Evolutionary conservation across 2,888 invertebrate species (phyloP).

Genomic region (Sarcophaga carnaria): DNA sequence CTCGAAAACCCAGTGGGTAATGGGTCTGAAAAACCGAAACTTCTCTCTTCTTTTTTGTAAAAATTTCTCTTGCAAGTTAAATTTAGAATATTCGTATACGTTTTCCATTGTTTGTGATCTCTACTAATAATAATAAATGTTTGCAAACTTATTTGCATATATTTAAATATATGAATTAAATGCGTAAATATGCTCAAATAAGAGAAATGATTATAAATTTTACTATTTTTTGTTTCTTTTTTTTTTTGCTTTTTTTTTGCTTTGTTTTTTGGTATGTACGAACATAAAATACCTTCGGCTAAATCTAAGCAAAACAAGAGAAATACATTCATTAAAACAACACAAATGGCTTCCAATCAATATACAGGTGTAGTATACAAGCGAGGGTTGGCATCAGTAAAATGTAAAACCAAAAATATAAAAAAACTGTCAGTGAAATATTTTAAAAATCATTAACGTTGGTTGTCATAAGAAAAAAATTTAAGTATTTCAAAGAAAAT

Average conservation of each 20-base stretch:
- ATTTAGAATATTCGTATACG: no score
- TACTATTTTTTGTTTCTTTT: no score
- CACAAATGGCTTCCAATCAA: slow-evolving; percentile 53
- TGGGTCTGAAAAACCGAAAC: no score
- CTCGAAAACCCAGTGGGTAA: no score
- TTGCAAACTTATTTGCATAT: slow-evolving; percentile 64
- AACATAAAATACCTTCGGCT: slow-evolving; percentile 46
- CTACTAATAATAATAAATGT: no score
- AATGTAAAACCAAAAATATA: neutral
- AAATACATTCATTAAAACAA: slow-evolving; percentile 66
- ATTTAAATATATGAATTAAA: slow-evolving; percentile 72
- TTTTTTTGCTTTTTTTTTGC: neutral
- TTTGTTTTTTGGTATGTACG: slow-evolving; percentile 15
- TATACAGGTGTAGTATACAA: slow-evolving; percentile 3
- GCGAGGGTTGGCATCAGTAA: neutral
- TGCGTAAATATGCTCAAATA: slow-evolving; percentile 60
- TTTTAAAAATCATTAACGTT: no score
- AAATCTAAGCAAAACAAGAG: slow-evolving; percentile 61
- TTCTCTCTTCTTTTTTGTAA: no score
- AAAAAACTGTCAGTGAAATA: no score
- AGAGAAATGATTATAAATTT: slow-evolving; percentile 18
- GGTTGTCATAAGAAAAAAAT: no score
- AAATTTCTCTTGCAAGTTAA: no score
- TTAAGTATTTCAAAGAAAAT: no score
- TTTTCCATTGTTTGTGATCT: no score